phyloP scores from a whole-genome alignment of 2,888 invertebrate species.

The Drosophila niveifrons region DNA sequence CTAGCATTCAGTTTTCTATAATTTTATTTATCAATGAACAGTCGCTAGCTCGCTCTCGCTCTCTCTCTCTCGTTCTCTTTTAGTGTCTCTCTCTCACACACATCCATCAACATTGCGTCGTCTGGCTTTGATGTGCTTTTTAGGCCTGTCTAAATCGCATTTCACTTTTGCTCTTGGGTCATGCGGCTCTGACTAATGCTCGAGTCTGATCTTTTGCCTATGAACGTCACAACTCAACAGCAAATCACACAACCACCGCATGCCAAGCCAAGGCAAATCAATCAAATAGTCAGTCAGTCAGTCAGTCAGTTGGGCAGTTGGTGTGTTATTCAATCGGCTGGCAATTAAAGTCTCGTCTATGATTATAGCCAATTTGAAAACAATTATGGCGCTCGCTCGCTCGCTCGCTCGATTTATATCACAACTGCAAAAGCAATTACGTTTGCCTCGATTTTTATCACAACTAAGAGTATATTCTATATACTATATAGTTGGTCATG shows the following conservation, averaged over 20 bases:
- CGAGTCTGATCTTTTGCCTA: conserved; percentile 9
- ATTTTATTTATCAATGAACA: conserved; percentile 65
- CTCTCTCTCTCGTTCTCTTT: background rate
- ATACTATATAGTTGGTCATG: too few relatives aligned
- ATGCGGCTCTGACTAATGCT: conserved; percentile 46
- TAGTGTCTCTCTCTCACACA: background rate
- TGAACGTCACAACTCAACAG: conserved; percentile 23
- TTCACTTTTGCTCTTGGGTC: conserved; percentile 44
- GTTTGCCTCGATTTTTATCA: too few relatives aligned
- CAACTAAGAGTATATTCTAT: too few relatives aligned
- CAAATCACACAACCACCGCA: conserved; percentile 69
- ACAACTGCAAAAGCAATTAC: background rate
- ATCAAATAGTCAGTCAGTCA: conserved; percentile 25
- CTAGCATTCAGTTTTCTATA: conserved; percentile 53
- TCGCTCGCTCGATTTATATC: background rate
- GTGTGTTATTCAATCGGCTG: conserved; percentile 26
- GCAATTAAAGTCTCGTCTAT: conserved; percentile 29
- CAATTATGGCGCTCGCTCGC: background rate
- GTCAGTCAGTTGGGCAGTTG: conserved; percentile 14
- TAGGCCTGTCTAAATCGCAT: conserved; percentile 16
- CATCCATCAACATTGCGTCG: conserved; percentile 52
- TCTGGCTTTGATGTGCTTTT: conserved; percentile 52
- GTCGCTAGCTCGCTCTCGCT: background rate
- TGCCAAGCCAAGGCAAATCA: conserved; percentile 33
- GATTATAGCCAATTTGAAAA: conserved; percentile 32